Evolutionary conservation across 2,113 vertebrate genomes (phyloP), one percentile per base, ranked within the genome.

Genomic region (Menura novaehollandiae): DNA sequence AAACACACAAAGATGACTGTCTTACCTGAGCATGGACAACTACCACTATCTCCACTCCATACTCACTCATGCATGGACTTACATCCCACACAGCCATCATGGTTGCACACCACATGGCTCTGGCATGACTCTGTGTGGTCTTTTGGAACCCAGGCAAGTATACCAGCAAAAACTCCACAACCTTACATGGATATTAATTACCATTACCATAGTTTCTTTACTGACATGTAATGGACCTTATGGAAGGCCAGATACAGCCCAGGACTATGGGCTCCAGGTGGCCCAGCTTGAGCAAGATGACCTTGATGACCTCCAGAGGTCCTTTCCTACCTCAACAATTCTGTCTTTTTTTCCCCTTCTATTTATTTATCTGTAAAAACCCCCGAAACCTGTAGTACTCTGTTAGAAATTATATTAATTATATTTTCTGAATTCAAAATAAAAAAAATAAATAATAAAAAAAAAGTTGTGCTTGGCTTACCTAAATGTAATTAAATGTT

Each of bases 1-100:
- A 41, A 6, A 41, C 10, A 30, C 0, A 5, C 15, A 46, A 43
- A 90, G 41, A 16, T 32, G 21, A 39, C 21, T 26, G 32, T 21
- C 23, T 35, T 33, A 53, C 52, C 14, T 3, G 3, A 55, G 19
- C 8, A 4, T 30, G 28, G 64, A 55, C 26, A 72, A 9, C 24
- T 20, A 46, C 49, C 53, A 47, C 37, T 20, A 15, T 6, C 49
- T 78, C 16, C 7, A 18, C 32, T 75, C 46, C 51, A 32, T 21
- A 16, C 10, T 39, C 46, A 43, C 12, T 26, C 11, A 49, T 0
- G 22, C 26, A 46, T 0, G 1, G 17, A n/a, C n/a, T 43, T 8
- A 11, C 33, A 75, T 21, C 35, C 46, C 15, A 55, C 46, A 24
- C 44, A 71, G 28, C 39, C 6, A 0, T 23, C 41, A 37, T 13